These are phyloP conservation scores for Ammodytes dubius DNA, from an alignment of 2,113 vertebrate genomes.

Conservation along the genomic window DNA sequence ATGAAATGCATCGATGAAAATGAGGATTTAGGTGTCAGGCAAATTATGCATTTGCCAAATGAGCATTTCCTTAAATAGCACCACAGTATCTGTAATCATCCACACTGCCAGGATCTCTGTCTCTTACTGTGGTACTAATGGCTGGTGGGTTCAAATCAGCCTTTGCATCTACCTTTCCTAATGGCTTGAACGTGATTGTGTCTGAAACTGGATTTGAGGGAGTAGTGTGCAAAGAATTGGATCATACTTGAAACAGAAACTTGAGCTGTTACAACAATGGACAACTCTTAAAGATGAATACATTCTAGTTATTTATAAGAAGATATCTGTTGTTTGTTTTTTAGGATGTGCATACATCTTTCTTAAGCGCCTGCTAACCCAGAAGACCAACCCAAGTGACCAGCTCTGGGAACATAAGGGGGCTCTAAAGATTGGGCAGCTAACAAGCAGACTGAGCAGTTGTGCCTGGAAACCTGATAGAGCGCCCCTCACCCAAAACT, in stretches of 20 bases:
- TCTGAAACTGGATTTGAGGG: conserved; percentile 27
- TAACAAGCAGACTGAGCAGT: conserved; percentile 67
- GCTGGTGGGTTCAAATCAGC: conserved; percentile 66
- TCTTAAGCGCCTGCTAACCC: neutral
- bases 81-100: conserved; percentile 65
- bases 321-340: neutral
- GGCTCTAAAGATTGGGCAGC: conserved; percentile 34
- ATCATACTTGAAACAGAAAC: neutral
- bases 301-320: neutral
- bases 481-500: conserved; percentile 77
- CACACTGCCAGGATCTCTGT: conserved; percentile 66
- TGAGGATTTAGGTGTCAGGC: conserved; percentile 72
- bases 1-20: conserved; percentile 72
- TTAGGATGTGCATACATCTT: conserved; percentile 11
- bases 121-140: conserved; percentile 77
- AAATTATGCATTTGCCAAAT: conserved; percentile 74
- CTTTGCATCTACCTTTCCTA: conserved; percentile 42
- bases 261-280: neutral
- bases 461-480: conserved; percentile 79
- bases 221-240: no score
- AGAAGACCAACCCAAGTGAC: neutral
- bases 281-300: neutral
- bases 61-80: conserved; percentile 71
- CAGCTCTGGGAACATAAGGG: conserved; percentile 57
- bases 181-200: conserved; percentile 34